phyloP scores from a whole-genome alignment of 1,140 invertebrate species.

The Galendromus occidentalis region DNA sequence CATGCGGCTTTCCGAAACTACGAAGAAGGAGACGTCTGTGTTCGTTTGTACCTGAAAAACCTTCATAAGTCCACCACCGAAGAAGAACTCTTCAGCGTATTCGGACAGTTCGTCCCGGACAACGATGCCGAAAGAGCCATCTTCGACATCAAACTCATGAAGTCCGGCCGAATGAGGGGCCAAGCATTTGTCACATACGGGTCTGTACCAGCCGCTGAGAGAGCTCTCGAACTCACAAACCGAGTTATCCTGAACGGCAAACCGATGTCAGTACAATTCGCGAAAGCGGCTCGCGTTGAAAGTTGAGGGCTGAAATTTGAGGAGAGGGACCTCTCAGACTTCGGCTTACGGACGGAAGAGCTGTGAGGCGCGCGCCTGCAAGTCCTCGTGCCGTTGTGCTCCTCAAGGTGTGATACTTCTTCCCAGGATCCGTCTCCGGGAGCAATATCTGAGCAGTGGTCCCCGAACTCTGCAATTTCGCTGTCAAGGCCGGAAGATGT shows the following conservation, averaged over 20 bases:
- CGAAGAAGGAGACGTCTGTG: slow-evolving; percentile 50
- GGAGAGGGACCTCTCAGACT: no score
- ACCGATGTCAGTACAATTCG: slow-evolving; percentile 50
- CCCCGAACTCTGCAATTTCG: no score
- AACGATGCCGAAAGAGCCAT: slow-evolving; percentile 22
- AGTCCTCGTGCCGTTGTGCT: no score
- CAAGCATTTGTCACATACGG: slow-evolving; percentile 76
- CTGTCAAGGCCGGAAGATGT: no score
- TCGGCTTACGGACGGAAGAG: no score
- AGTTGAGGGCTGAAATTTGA: no score
- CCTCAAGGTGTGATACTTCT: no score
- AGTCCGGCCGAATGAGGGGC: slow-evolving; percentile 84
- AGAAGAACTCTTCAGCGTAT: slow-evolving; percentile 56
- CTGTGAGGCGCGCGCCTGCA: no score
- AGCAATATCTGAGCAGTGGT: no score
- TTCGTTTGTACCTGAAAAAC: slow-evolving; percentile 80
- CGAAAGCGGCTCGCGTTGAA: no score
- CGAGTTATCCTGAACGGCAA: slow-evolving; percentile 67
- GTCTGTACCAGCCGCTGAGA: slow-evolving; percentile 43
- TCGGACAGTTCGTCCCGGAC: slow-evolving; percentile 30
- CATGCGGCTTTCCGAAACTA: slow-evolving; percentile 66
- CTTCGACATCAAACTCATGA: slow-evolving; percentile 73
- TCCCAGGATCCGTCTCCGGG: no score
- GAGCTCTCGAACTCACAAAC: slow-evolving; percentile 63
- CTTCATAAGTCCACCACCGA: slow-evolving; percentile 53